Evolutionary conservation across 2,113 vertebrate species (phyloP).

Genomic region (Oncorhynchus clarkii): DNA sequence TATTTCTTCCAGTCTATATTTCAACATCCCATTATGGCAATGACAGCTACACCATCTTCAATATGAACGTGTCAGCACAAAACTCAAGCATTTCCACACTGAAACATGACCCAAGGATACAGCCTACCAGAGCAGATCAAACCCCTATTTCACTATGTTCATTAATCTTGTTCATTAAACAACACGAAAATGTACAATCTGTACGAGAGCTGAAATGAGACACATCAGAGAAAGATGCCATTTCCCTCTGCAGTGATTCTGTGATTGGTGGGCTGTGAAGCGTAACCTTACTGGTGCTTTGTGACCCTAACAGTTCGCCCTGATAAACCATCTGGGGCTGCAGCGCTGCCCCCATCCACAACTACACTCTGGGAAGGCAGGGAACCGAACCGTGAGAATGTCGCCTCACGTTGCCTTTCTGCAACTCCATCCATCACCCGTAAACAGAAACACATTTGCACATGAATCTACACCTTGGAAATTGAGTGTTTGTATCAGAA

Average conservation of each 20-base stretch:
- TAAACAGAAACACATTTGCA: constrained; percentile 16
- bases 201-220: constrained; percentile 26
- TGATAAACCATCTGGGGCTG: constrained; percentile 42
- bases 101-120: neutral
- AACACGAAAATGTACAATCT: neutral
- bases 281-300: constrained; percentile 18
- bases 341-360: constrained; percentile 7
- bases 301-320: constrained; percentile 45
- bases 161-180: neutral
- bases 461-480: neutral
- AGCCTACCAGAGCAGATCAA: neutral
- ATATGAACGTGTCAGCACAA: neutral
- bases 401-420: constrained; percentile 6
- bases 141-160: neutral
- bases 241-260: constrained; percentile 27
- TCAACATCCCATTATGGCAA: neutral
- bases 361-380: constrained; percentile 24
- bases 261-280: constrained; percentile 32
- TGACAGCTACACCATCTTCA: neutral
- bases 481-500: neutral
- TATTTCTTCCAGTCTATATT: constrained; percentile 10
- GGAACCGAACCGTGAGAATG: constrained; percentile 21
- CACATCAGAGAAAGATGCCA: constrained; percentile 32
- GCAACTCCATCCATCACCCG: constrained; percentile 24
- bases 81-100: neutral